phyloP scores from a whole-genome alignment of 2,888 invertebrate genomes.

The Aleiodes leptofemur region DNA sequence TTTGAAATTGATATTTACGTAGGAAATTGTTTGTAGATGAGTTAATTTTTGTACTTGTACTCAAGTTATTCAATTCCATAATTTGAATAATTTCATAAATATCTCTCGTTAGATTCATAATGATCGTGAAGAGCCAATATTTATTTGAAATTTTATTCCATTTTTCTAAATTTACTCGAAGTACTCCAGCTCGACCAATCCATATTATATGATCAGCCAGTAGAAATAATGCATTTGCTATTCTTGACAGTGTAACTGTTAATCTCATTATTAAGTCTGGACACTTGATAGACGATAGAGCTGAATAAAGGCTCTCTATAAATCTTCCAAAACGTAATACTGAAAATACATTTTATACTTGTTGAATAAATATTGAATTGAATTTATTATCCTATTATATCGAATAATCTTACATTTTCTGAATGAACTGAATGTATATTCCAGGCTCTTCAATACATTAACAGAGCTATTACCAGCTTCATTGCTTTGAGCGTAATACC shows the following conservation, averaged over 20 bases:
- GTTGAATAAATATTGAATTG: conserved; percentile 21
- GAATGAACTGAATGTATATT: conserved; percentile 89
- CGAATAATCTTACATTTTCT: conserved; percentile 82
- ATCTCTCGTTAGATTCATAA: conserved; percentile 88
- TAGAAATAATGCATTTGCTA: conserved; percentile 87
- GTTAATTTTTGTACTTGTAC: conserved; percentile 64
- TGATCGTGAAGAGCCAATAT: conserved; percentile 90
- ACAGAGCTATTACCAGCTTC: conserved; percentile 79
- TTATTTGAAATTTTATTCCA: conserved; percentile 86
- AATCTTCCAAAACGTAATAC: conserved; percentile 92
- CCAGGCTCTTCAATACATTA: conserved; percentile 87
- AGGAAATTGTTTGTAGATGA: conserved; percentile 45
- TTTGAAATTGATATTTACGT: conserved; percentile 36
- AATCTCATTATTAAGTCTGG: conserved; percentile 83
- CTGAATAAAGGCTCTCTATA: conserved; percentile 86
- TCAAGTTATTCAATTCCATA: conserved; percentile 74
- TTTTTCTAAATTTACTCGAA: conserved; percentile 83
- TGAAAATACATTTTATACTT: conserved; percentile 72
- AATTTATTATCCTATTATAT: conserved; percentile 22
- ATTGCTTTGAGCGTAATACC: conserved; percentile 84
- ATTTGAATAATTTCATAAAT: conserved; percentile 87
- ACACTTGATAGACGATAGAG: conserved; percentile 84
- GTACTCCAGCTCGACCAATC: conserved; percentile 85
- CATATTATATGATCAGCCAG: conserved; percentile 92
- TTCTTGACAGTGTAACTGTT: conserved; percentile 86